Base-by-base conservation (phyloP, 2,888 invertebrate genomes). In the Frankliniella intonsa region DNA sequence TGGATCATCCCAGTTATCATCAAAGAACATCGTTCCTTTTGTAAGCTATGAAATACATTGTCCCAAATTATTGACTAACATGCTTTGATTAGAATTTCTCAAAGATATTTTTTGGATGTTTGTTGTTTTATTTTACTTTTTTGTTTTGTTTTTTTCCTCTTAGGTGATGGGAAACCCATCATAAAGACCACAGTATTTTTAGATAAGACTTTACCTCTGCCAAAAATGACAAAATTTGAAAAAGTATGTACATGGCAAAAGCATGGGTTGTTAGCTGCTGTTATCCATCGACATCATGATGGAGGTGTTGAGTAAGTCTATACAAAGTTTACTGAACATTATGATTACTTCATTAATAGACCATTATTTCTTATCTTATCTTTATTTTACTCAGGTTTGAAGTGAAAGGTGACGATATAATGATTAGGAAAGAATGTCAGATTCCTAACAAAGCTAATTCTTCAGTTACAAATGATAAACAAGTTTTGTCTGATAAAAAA, bases 11-110 rank as follows among this genome's bases (percentile, higher is more conserved):
- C 69, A 1, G 25, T 76, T 1, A 76, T 22, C 3, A 10, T 76
- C 12, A 76, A 76, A 76, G 69, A 76, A 25, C 69, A 76, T 25
- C 69, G 69, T 76, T 76, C 69, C 22, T 76, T 76, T 76, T 76
- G 69, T 76, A 25, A 76, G 69, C n/a, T 69, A 69, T 19, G n/a
- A 25, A 19, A 14, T 14, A 19, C 17, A 14, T 12, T 55, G 55
- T 55, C 12, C 55, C 14, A 55, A 14, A 55, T 19, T 12, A 5
- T 14, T 7, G 19, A 55, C 55, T 55, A 12, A 19, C 0, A 5
- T 55, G 55, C 14, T 55, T 55, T 14, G 5, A 19, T 55, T 19
- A 55, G 14, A 19, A 55, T 55, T 55, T 38, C 38, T 38, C 38
- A 3, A 2, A 38, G n/a, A n/a, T n/a, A n/a, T n/a, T n/a, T n/a